These are phyloP conservation scores for Galeopterus variegatus DNA, from an alignment of 2,113 vertebrate species.

Conservation along the genomic window DNA sequence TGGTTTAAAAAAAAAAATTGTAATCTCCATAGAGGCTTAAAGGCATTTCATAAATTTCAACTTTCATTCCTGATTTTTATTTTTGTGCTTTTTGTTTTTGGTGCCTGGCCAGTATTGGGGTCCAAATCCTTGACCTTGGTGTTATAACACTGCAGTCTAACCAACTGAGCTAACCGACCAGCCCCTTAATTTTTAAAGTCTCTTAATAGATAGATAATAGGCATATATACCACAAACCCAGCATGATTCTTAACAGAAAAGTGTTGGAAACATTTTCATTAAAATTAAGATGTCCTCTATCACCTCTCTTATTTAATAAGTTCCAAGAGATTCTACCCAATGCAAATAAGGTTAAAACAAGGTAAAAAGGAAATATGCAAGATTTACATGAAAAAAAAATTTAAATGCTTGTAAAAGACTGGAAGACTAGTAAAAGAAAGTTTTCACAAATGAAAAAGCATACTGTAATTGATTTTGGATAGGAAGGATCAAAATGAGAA, in stretches of 20 bases:
- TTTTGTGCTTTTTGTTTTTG: too few relatives aligned
- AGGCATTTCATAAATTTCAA: background rate
- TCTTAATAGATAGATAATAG: background rate
- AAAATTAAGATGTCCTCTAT: background rate
- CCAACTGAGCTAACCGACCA: too few relatives aligned
- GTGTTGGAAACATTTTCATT: constrained; percentile 44
- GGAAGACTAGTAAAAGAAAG: constrained; percentile 16
- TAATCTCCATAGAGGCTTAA: background rate
- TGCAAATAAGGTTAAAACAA: constrained; percentile 51
- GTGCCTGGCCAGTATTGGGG: too few relatives aligned
- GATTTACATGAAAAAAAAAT: constrained; percentile 27
- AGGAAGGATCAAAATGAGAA: constrained; percentile 51
- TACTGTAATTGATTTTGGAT: constrained; percentile 17
- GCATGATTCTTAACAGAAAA: constrained; percentile 41
- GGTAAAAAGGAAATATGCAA: background rate
- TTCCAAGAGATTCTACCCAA: constrained; percentile 1
- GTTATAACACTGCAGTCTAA: too few relatives aligned
- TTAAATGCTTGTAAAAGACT: constrained; percentile 20
- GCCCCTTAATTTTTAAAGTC: background rate
- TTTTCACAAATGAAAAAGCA: constrained; percentile 31
- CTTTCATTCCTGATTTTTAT: background rate
- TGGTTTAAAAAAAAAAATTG: constrained; percentile 15
- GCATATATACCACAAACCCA: background rate
- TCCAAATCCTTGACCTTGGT: too few relatives aligned
- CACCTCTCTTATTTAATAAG: constrained; percentile 2